These are phyloP conservation scores for Actinostola sp. DNA, from an alignment of 92 coral and sea anemone species.

Conservation along the genomic window DNA sequence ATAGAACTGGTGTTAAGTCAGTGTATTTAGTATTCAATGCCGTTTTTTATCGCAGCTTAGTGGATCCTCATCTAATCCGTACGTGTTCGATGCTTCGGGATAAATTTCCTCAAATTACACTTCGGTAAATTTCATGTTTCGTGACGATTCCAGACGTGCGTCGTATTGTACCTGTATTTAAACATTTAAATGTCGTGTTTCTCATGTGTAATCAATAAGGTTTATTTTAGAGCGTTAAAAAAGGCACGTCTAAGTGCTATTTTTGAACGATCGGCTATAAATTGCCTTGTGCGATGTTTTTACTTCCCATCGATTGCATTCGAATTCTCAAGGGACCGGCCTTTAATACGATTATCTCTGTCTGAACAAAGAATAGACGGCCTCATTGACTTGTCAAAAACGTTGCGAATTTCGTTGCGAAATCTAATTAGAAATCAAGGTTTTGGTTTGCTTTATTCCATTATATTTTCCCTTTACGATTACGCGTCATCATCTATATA, in stretches of 20 bases:
- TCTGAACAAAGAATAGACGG: neutral
- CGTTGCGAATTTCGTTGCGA: neutral
- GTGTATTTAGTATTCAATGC: neutral
- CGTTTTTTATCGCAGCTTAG: neutral
- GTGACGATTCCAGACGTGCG: neutral
- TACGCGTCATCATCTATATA: no score
- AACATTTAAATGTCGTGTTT: constrained; percentile 17
- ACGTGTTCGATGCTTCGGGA: neutral
- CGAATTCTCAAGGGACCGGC: constrained; percentile 8
- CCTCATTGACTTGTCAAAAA: neutral
- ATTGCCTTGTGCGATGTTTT: neutral
- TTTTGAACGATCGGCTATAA: neutral
- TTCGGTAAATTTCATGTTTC: constrained; percentile 7
- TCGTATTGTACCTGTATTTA: constrained; percentile 1
- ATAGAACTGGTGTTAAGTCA: neutral
- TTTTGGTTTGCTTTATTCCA: neutral
- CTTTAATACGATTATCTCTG: neutral
- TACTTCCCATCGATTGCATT: constrained; percentile 8
- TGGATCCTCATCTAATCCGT: neutral
- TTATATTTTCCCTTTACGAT: no score
- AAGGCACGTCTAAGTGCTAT: neutral
- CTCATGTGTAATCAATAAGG: neutral
- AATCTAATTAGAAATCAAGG: neutral
- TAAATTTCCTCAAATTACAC: constrained; percentile 13
- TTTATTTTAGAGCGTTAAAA: neutral